Evolutionary conservation across 2,888 invertebrate species (phyloP), one percentile per base, ranked within the genome.

Genomic region (Oeneis ivallda): DNA sequence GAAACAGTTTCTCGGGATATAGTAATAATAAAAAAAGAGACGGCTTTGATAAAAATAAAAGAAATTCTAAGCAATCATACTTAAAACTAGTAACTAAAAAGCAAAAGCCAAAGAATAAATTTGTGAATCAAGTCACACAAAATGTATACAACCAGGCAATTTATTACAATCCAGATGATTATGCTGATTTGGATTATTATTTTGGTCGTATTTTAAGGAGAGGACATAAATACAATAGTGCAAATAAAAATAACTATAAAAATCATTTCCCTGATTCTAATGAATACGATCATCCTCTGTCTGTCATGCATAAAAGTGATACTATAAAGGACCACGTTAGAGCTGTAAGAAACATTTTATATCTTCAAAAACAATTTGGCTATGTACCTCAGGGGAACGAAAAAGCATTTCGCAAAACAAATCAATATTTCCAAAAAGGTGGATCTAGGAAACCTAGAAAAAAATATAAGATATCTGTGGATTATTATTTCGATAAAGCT

Each of bases 131-230:
- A 32, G 15, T 65, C 13, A 68, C 70, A 0, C n/a, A 57, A 5
- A 68, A 60, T 11, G 47, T 61, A 41, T 65, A 65, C 43, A 49
- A 56, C 6, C 61, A 53, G 0, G 67, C 73, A 32, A 70, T 74
- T 11, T 67, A 72, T 61, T 71, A 75, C 3, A 79, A 80, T 65
- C 71, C 76, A 0, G 71, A 77, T 62, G 81, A 83, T 62, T 79
- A 82, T 71, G 65, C 79, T 15, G 82, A 83, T 47, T 70, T 77
- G 57, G 79, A 84, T 65, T 82, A 84, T 66, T 78, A 74, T 43
- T 75, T 74, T 17, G 76, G 73, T 32, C 66, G 75, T 26, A 15
- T 64, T 34, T 56, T 60, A n/a, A 59, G 61, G 59, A 49, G 37
- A 32, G 15, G 15, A 4, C 54, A 43, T 6, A 49, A 64, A 17